Evolutionary conservation across 37 sponge, comb jelly and placozoan species (phyloP), one percentile per base, ranked within the genome.

Genomic region (Amphimedon queenslandica): DNA sequence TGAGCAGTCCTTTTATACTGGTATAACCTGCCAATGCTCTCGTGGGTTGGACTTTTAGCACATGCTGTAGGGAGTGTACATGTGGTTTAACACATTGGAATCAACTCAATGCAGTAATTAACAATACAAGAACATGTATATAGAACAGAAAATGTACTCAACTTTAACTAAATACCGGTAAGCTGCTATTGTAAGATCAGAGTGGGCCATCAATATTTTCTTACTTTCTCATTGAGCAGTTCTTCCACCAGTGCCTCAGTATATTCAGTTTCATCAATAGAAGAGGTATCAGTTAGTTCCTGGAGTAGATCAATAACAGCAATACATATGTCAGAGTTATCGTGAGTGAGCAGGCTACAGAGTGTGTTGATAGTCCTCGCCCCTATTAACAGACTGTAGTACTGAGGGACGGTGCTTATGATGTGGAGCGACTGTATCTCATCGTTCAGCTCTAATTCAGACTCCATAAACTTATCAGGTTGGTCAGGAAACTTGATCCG

Each of bases 381-480:
- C 67, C 95, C 88, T 5, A 90, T 69, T 30, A 98, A 57, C 1
- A 82, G 66, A 11, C 87, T 83, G 63, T 95, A 98, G 63, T 81
- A 65, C 69, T 98, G 82, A 1, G 99, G 99, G 21, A 78, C 87
- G 0, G 99, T 95, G 33, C 96, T 91, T 51, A 92, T 64, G 32
- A 87, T 80, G 41, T 89, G 89, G 11, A 96, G 81, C 70, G 86
- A 86, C 73, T 95, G 88, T 21, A 98, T 73, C 78, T 95, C 99
- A 3, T 89, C 91, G 72, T 98, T 85, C 70, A 98, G 68, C 55
- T 98, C 95, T 42, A 98, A 33, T 57, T 98, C 99, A 1, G 92
- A 91, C 40, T 98, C 99, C 95, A 98, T 91, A 63, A 98, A 98
- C 85, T 86, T 85, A 41, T 88, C 85, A 1, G 99, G 93, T 34